Evolutionary conservation across 2,797 vertebrate species (phyloP).

Genomic region (Lithobates pipiens): DNA sequence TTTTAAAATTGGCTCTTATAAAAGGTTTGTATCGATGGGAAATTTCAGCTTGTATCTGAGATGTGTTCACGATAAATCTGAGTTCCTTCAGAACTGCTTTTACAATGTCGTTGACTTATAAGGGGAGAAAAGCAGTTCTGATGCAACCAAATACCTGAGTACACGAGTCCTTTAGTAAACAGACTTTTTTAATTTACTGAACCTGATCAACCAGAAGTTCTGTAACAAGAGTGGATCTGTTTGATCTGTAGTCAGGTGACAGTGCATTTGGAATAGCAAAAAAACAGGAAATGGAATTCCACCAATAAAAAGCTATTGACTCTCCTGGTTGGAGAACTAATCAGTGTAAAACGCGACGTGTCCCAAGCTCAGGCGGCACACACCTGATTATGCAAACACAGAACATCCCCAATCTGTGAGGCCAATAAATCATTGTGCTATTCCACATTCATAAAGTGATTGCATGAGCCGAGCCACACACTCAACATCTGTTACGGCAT

Average conservation of each 20-base stretch:
- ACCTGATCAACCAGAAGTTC: not conserved
- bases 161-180: too few relatives aligned
- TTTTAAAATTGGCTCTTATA: too few relatives aligned
- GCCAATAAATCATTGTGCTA: not conserved
- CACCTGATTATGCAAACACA: conserved; percentile 31
- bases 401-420: not conserved
- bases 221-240: not conserved
- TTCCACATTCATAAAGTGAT: not conserved
- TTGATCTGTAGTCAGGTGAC: not conserved
- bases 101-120: too few relatives aligned
- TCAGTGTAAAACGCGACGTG: conserved; percentile 29
- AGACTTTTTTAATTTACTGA: not conserved
- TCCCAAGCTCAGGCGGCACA: conserved; percentile 11
- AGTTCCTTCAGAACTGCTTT: too few relatives aligned
- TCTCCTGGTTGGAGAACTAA: not conserved
- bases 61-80: too few relatives aligned
- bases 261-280: not conserved
- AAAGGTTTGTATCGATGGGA: too few relatives aligned
- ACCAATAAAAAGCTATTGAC: not conserved
- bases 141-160: too few relatives aligned
- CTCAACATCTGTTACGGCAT: conserved; percentile 1
- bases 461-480: not conserved
- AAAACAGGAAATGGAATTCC: not conserved
- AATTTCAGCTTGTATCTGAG: too few relatives aligned
- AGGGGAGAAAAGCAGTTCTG: too few relatives aligned